Percentiles rank a stretch among this genome's conserved stretches.
phyloP scores from a whole-genome alignment of 92 coral and sea anemone species.

The Parazoanthus darwini region DNA sequence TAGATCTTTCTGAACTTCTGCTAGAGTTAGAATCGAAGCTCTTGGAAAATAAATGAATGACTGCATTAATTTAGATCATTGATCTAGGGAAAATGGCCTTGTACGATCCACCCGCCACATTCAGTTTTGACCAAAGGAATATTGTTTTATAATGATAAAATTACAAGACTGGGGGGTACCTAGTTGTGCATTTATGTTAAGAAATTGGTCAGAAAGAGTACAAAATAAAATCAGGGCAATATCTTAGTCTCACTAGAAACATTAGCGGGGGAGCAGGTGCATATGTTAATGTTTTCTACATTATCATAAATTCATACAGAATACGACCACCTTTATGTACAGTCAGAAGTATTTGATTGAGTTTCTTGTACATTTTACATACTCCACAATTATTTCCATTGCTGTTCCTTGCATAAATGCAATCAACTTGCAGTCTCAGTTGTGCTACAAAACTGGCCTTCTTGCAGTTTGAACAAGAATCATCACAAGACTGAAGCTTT shows the following conservation, averaged over 20 bases:
- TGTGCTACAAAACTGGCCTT: too few relatives aligned
- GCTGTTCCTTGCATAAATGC: too few relatives aligned
- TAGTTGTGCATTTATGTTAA: neutral
- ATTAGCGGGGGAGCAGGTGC: slow-evolving; percentile 22
- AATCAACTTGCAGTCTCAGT: too few relatives aligned
- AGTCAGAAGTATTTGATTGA: neutral
- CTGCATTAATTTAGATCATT: neutral
- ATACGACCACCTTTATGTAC: neutral
- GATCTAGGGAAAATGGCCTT: neutral
- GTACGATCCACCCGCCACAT: neutral
- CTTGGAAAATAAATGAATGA: neutral
- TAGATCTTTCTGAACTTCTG: neutral
- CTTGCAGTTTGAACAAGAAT: neutral
- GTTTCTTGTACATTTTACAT: slow-evolving; percentile 2
- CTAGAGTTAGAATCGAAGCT: neutral
- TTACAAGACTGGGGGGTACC: neutral
- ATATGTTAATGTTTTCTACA: slow-evolving; percentile 6
- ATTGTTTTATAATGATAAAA: neutral
- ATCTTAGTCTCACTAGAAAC: neutral
- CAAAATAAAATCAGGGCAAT: neutral
- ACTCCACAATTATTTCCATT: too few relatives aligned
- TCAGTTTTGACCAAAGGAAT: neutral
- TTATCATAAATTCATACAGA: slow-evolving; percentile 16
- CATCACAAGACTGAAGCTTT: neutral
- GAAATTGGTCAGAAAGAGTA: neutral